phyloP scores from a whole-genome alignment of 2,797 vertebrate genomes.

The Myripristis jacobus region DNA sequence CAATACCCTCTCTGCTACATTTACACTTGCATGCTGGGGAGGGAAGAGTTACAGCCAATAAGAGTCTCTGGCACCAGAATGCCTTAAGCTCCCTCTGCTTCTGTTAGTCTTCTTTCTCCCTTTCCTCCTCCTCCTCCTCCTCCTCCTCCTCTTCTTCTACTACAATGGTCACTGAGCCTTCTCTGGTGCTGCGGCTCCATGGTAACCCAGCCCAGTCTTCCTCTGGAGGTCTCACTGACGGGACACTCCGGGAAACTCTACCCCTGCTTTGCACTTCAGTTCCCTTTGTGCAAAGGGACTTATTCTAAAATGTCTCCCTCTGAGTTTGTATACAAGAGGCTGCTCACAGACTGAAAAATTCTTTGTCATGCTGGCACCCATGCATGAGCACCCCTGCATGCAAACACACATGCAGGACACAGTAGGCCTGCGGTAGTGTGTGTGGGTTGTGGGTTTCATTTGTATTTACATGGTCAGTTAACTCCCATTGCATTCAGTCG shows the following conservation, averaged over 20 bases:
- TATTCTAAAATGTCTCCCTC: constrained; percentile 30
- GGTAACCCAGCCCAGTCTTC: constrained; percentile 61
- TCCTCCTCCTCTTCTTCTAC: constrained; percentile 35
- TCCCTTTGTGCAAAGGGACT: constrained; percentile 17
- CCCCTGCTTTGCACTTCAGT: constrained; percentile 18
- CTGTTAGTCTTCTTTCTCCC: constrained; percentile 27
- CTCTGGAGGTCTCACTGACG: constrained; percentile 37
- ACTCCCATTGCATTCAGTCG: constrained; percentile 6
- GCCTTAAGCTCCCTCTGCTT: constrained; percentile 40
- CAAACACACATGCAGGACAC: background rate
- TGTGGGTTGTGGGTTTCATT: constrained; percentile 25
- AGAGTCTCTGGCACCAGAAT: constrained; percentile 50
- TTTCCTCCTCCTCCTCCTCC: constrained; percentile 16
- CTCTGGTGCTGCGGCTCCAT: constrained; percentile 67
- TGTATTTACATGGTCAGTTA: constrained; percentile 27
- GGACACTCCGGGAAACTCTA: constrained; percentile 36
- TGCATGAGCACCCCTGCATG: background rate
- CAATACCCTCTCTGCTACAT: background rate
- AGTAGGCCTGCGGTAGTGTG: constrained; percentile 4
- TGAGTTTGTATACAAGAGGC: constrained; percentile 31
- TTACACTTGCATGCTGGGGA: background rate
- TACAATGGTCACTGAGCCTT: constrained; percentile 67
- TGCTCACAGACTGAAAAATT: constrained; percentile 11
- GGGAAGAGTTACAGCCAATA: constrained; percentile 45
- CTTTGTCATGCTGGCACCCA: constrained; percentile 8